Percentiles rank a stretch among this genome's conserved stretches.
phyloP scores from a whole-genome alignment of 2,113 vertebrate species.

The Lontra canadensis region DNA sequence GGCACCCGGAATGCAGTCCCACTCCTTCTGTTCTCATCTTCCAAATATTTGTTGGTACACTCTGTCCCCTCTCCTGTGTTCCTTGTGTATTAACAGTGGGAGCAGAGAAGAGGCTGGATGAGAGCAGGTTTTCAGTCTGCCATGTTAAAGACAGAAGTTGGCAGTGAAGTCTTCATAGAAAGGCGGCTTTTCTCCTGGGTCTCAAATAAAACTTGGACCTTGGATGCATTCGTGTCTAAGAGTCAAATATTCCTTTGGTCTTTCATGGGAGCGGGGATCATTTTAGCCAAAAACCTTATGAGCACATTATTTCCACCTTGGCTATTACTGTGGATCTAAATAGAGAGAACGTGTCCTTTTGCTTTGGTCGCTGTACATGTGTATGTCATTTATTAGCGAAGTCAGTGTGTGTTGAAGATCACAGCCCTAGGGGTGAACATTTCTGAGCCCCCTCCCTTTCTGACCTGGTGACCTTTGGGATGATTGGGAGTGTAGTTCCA shows the following conservation, averaged over 20 bases:
- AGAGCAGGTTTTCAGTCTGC: neutral
- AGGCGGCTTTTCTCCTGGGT: neutral
- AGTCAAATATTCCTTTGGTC: neutral
- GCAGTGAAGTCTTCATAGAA: neutral
- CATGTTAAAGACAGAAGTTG: neutral
- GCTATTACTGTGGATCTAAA: neutral
- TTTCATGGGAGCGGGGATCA: neutral
- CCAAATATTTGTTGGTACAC: accelerated
- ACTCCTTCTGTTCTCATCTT: neutral
- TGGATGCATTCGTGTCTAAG: neutral
- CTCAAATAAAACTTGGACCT: neutral
- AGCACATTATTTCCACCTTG: neutral
- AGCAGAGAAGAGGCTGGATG: neutral
- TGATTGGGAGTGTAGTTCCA: neutral
- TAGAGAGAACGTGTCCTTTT: neutral
- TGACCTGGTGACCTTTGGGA: neutral
- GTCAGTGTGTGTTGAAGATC: neutral
- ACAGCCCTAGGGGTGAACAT: neutral
- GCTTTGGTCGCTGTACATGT: neutral
- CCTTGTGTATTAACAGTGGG: too few relatives aligned
- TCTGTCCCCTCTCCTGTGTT: neutral
- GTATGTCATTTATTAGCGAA: neutral
- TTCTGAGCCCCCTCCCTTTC: neutral
- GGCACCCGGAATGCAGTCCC: neutral
- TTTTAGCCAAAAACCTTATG: neutral